Base-by-base conservation (phyloP, 2,797 vertebrate species). In the Artibeus lituratus region DNA sequence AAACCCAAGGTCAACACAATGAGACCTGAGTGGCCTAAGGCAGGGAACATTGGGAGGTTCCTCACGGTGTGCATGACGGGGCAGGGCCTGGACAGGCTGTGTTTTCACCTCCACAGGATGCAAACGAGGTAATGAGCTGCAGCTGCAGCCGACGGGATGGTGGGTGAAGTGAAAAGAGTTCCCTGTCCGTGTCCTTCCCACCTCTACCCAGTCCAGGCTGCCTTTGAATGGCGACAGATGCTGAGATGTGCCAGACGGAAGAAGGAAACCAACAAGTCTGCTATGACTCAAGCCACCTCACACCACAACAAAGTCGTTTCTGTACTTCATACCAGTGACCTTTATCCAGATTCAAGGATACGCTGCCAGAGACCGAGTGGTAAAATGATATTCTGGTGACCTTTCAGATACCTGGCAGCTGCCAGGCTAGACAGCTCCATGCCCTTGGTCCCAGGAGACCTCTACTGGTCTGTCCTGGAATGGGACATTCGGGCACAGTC, bases 81-180 rank as follows among this genome's bases (percentile, higher is more conserved):
- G 57, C 3, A 82, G 14, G 67, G 57, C 37, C 4, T 0, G 0
- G 3, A 16, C 49, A 84, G n/a, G 80, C 39, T 59, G 47, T 12
- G 51, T 78, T 90, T 69, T 12, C 44, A 5, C 94, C 77, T 73
- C 80, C 4, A 0, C 4, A 1, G 49, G 59, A 53, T 47, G 32
- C n/a, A 94, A 87, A n/a, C 16, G 72, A 74, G 74, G 47, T 91
- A 55, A 51, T 26, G 49, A 42, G 47, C 78, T 77, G 42, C 51
- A 72, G 85, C 19, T 69, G 53, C 35, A 87, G 88, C 86, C 14
- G 15, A 76, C 39, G 59, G 57, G 59, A 92, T 35, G 85, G 74
- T 10, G 65, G 84, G n/a, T 49, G 62, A 92, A 83, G 85, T 59
- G 39, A 39, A 76, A 96, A 85, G 87, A 95, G 87, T 89, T 92